Percentiles rank a stretch among this genome's conserved stretches.
These are phyloP conservation scores for Lepilemur septentrionalis DNA, from an alignment of 2,797 vertebrate genomes.

Conservation along the genomic window DNA sequence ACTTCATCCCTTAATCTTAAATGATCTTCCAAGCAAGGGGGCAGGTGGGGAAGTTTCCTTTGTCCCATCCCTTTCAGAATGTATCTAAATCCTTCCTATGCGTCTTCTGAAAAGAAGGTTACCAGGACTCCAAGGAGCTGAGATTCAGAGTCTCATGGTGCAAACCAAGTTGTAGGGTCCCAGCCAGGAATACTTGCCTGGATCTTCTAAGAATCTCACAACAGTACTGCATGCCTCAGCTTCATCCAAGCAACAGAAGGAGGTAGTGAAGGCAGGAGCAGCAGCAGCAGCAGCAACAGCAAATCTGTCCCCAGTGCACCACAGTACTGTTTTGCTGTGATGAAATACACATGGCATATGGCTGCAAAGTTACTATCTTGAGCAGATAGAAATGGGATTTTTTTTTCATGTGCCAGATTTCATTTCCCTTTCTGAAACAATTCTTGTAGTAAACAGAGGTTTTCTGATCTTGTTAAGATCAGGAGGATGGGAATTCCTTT, in stretches of 20 bases:
- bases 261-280: background rate
- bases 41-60: background rate
- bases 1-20: background rate
- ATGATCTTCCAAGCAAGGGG: background rate
- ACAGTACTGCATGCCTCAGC: constrained; percentile 22
- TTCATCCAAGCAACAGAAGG: constrained; percentile 62
- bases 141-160: background rate
- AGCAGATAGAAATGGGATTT: constrained; percentile 62
- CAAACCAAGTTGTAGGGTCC: background rate
- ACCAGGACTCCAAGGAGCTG: background rate
- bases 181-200: constrained; percentile 7
- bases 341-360: constrained; percentile 67
- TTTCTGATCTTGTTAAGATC: constrained; percentile 71
- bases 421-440: constrained; percentile 67
- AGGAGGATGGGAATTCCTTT: constrained; percentile 48
- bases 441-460: constrained; percentile 76
- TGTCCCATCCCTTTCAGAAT: background rate
- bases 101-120: background rate
- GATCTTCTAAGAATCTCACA: constrained; percentile 64
- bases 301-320: constrained; percentile 50
- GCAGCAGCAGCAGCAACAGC: background rate
- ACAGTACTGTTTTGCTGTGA: constrained; percentile 56
- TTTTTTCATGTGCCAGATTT: constrained; percentile 63
- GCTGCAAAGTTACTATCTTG: constrained; percentile 72
- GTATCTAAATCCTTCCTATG: background rate